Evolutionary conservation across 2,113 vertebrate species (phyloP).

Genomic region (Pionites leucogaster): DNA sequence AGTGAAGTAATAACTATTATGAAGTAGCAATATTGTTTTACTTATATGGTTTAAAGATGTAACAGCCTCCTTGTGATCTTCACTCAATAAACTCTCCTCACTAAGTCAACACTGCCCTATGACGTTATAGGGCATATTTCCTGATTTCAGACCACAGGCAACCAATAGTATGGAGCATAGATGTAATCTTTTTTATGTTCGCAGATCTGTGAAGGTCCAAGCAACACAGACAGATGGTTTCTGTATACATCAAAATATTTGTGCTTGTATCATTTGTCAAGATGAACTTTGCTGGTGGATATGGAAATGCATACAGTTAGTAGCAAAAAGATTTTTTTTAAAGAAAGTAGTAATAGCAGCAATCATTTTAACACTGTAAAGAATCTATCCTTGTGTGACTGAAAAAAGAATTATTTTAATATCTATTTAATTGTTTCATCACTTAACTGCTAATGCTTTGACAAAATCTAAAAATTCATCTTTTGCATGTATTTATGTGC

Average conservation of each 20-base stretch:
- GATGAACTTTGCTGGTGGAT: not conserved
- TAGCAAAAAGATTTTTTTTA: not conserved
- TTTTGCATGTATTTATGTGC: not conserved
- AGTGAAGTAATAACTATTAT: not conserved
- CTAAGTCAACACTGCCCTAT: not conserved
- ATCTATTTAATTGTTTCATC: not conserved
- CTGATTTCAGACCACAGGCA: not conserved
- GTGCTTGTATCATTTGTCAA: not conserved
- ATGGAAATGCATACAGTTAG: not conserved
- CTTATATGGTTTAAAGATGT: not conserved
- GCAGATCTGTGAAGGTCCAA: not conserved
- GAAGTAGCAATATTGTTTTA: not conserved
- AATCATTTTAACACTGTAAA: not conserved
- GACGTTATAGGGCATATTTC: not conserved
- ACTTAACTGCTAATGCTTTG: not conserved
- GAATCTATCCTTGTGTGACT: not conserved
- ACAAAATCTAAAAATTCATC: not conserved
- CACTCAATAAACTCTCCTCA: not conserved
- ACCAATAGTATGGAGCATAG: not conserved
- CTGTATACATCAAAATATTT: not conserved
- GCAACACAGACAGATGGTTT: accelerated
- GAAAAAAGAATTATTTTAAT: not conserved
- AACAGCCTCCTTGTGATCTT: not conserved
- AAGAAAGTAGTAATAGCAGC: not conserved
- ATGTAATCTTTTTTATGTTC: not conserved